Conservation (phyloP, 2,113 vertebrate genomes). For the Paramisgurnus dabryanus region DNA sequence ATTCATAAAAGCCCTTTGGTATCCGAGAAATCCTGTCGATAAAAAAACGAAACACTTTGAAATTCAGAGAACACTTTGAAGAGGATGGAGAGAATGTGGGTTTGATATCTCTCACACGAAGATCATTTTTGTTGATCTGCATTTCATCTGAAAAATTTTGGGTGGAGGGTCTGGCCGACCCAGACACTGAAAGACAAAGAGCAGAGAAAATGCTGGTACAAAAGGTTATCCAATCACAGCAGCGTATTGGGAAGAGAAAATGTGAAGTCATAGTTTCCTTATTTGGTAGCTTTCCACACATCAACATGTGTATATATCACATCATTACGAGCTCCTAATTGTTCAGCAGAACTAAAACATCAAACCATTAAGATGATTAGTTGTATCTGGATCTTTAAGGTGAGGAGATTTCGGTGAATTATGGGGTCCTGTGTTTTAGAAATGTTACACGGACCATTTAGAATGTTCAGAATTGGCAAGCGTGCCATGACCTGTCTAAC, state of each 20-base stretch:
- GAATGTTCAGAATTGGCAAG: conserved; percentile 29
- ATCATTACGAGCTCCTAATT: conserved; percentile 34
- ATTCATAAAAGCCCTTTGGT: not conserved
- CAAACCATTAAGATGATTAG: conserved; percentile 15
- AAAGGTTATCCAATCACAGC: conserved; percentile 32
- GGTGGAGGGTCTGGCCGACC: conserved; percentile 37
- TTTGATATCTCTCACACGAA: conserved; percentile 24
- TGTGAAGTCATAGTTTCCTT: not conserved
- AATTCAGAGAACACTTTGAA: conserved; percentile 16
- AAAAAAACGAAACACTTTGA: not conserved
- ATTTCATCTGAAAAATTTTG: conserved; percentile 45
- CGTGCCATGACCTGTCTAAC: conserved; percentile 26
- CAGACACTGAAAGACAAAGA: conserved; percentile 26
- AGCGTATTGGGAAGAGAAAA: not conserved
- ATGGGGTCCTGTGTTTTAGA: not conserved
- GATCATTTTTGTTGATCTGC: conserved; percentile 32
- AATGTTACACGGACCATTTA: conserved; percentile 45
- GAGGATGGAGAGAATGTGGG: not conserved
- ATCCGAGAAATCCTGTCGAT: not conserved
- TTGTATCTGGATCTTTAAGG: conserved; percentile 32
- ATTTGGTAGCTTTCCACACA: conserved; percentile 23
- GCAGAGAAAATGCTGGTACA: conserved; percentile 23
- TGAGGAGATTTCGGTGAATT: conserved; percentile 13
- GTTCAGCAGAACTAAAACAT: conserved; percentile 9
- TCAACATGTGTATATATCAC: conserved; percentile 5